Evolutionary conservation across 2,888 invertebrate genomes (phyloP), one percentile per base, ranked within the genome.

Genomic region (Heliconius cydno): DNA sequence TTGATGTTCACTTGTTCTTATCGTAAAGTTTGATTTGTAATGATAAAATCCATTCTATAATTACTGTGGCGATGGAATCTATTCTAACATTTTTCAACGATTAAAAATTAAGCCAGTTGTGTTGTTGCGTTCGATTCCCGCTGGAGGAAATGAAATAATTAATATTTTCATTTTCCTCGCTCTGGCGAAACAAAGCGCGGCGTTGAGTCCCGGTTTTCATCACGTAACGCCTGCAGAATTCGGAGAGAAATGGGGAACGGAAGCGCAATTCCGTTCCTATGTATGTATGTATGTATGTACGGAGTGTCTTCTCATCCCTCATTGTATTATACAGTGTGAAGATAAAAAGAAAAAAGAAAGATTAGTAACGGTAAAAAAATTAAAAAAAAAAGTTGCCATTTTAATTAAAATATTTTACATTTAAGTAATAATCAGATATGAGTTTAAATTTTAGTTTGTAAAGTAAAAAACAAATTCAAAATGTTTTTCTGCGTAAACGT

Each of bases 1-100:
- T 73, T 73, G 57, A 57, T 72, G 57, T 72, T 13, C 28, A 30
- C 30, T 30, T 34, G 28, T 6, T 30, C 22, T 30, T 72, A 72
- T 72, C 57, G 15, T 25, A 41, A 5, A 15, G n/a, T 73, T 73
- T 28, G 72, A 73, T 73, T 52, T 73, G 57, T 22, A 7, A 34
- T 28, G 30, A 73, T 72, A 57, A 72, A 12, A 34, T 60, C 22
- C 57, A 73, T 68, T 68, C 68, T 68, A 41, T 41, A 38, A 41
- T 30, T 30, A 28, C 52, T 52, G 19, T 25, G 28, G 25, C 65
- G 25, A 25, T 65, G 19, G 12, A 15, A 13, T 65, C 5, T 30
- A 28, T 65, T 65, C 13, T 0, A 65, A 65, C 5, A 28, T 28
- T 15, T 60, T 28, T 15, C 15, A 28, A 30, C 13, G 13, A 25